These are phyloP conservation scores for Shargacucullia verbasci DNA, from an alignment of 2,888 invertebrate species.

Conservation along the genomic window DNA sequence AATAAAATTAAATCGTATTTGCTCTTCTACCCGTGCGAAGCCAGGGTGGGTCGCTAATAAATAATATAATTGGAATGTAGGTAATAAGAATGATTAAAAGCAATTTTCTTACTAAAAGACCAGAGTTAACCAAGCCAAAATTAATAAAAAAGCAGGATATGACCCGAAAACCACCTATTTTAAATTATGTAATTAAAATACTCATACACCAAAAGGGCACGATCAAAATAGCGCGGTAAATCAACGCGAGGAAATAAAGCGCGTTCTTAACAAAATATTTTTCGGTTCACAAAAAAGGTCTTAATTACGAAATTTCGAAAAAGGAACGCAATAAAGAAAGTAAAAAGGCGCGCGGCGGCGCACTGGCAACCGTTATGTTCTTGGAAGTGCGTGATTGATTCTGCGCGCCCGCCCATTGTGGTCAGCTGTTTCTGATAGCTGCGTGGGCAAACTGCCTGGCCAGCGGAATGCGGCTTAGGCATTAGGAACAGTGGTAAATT, in stretches of 20 bases:
- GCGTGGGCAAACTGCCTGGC: slow-evolving; percentile 46
- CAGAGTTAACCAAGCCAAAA: neutral
- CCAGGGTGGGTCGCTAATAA: too few species aligned
- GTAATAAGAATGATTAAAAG: neutral
- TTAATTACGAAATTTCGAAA: slow-evolving; percentile 81
- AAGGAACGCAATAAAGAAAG: slow-evolving; percentile 75
- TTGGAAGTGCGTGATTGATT: slow-evolving; percentile 80
- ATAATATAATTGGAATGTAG: too few species aligned
- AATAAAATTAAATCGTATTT: too few species aligned
- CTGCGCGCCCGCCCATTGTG: slow-evolving; percentile 66
- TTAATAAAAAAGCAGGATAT: slow-evolving; percentile 13
- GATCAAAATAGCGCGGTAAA: slow-evolving; percentile 54
- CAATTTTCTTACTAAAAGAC: neutral
- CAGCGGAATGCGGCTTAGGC: slow-evolving; percentile 43
- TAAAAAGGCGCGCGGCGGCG: slow-evolving; percentile 64
- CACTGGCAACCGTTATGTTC: slow-evolving; percentile 71
- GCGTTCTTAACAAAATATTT: slow-evolving; percentile 60
- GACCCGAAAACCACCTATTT: slow-evolving; percentile 23
- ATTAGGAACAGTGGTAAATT: slow-evolving; percentile 40
- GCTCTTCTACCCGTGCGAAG: too few species aligned
- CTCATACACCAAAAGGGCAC: slow-evolving; percentile 43
- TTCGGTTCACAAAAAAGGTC: slow-evolving; percentile 69
- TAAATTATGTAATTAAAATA: slow-evolving; percentile 57
- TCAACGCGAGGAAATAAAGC: slow-evolving; percentile 53
- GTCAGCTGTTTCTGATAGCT: slow-evolving; percentile 58